Evolutionary conservation across 2,888 invertebrate genomes (phyloP), one percentile per base, ranked within the genome.

Genomic region (Spialia ferax): DNA sequence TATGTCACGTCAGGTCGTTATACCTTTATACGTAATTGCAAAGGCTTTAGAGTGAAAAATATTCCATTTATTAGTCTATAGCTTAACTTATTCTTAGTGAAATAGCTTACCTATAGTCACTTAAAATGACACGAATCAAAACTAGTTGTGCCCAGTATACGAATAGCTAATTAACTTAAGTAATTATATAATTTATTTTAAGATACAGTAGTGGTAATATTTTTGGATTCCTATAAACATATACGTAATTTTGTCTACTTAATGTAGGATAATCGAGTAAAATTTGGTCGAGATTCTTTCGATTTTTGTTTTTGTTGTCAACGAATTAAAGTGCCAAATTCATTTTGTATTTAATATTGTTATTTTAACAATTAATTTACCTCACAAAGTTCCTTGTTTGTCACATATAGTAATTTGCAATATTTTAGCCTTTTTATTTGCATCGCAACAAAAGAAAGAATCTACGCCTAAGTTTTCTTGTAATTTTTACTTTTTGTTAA

Each of bases 131-230:
- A 91, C 84, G 86, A 92, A 93, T 92, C 92, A 92, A 88, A 90
- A 92, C 93, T 93, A 93, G 93, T 93, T 93, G 93, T 93, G 93
- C 93, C 93, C 93, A 92, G 93, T 93, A 93, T 93, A 93, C 93
- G 93, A 93, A 90, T 93, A 93, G 91, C 82, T 90, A 88, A 87
- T 84, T 89, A 89, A 88, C 83, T 64, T 81, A 89, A 88, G 87
- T 85, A 85, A 85, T 89, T 86, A 84, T 85, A 82, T 92, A 91
- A 92, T 91, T 93, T 93, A 93, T 93, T 89, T 85, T 93, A 93
- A 93, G 93, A 91, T 87, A 91, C 90, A 90, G 86, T 93, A 92
- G 92, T 80, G 77, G 83, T 93, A 93, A 93, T 93, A 93, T 93
- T 93, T 93, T 93, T 93, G 92, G 93, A 93, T 93, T 93, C 93